Evolutionary conservation across 2,113 vertebrate species (phyloP).

Genomic region (Raja brachyura): DNA sequence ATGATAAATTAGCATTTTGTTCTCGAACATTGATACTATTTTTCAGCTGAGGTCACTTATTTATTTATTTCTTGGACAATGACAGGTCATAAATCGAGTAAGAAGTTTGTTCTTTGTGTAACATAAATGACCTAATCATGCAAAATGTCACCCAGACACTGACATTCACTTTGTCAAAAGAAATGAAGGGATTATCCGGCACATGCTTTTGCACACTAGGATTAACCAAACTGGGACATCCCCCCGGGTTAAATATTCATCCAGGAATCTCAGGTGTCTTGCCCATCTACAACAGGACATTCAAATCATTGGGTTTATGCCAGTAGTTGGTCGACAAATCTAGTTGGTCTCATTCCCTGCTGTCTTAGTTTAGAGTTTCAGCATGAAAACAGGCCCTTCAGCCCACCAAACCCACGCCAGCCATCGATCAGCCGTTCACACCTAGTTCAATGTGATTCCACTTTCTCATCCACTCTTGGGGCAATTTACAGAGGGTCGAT

Average conservation of each 20-base stretch:
- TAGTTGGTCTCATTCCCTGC: too few species aligned
- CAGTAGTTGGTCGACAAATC: too few species aligned
- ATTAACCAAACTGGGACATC: not conserved
- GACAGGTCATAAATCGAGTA: constrained; percentile 10
- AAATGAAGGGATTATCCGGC: not conserved
- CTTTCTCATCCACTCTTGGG: too few species aligned
- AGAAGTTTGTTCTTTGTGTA: not conserved
- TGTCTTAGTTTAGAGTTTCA: too few species aligned
- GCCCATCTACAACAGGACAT: not conserved
- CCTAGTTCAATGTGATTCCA: too few species aligned
- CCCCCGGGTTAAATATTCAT: not conserved
- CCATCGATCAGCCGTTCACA: too few species aligned
- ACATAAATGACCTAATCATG: constrained; percentile 32
- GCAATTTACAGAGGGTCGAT: too few species aligned
- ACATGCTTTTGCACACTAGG: not conserved
- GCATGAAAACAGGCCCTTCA: too few species aligned
- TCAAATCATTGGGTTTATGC: too few species aligned
- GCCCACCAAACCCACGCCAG: too few species aligned
- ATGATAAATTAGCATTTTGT: constrained; percentile 29
- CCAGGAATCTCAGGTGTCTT: not conserved
- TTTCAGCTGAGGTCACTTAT: not conserved
- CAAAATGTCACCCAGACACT: constrained; percentile 30
- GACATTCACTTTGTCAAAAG: constrained; percentile 18
- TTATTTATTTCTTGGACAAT: constrained; percentile 26
- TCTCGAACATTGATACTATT: constrained; percentile 21